A percentile compares a stretch with the other conserved stretches of the same genome.
phyloP scores from a whole-genome alignment of 1,140 invertebrate species.

The Drosophila auraria region DNA sequence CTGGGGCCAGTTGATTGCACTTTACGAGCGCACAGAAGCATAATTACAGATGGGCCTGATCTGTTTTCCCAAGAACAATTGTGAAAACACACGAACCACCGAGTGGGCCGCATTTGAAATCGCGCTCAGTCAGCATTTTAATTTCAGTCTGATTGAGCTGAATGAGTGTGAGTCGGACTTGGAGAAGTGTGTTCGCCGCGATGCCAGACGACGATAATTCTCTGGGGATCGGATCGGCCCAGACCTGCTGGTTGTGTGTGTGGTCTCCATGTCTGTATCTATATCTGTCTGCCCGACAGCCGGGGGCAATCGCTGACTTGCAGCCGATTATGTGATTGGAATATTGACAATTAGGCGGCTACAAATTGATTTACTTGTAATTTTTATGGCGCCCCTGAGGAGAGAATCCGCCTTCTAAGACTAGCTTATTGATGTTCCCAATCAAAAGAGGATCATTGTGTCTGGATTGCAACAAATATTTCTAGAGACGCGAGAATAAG shows the following conservation, averaged over 20 bases:
- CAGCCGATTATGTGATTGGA: constrained; percentile 79
- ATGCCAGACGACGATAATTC: constrained; percentile 73
- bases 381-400: constrained; percentile 63
- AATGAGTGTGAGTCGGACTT: constrained; percentile 48
- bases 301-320: constrained; percentile 54
- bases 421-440: constrained; percentile 10
- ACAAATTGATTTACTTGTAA: constrained; percentile 79
- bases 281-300: constrained; percentile 43
- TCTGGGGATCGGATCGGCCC: constrained; percentile 30
- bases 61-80: constrained; percentile 57
- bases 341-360: constrained; percentile 76
- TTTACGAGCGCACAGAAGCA: constrained; percentile 52
- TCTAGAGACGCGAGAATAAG: not conserved
- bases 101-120: constrained; percentile 42
- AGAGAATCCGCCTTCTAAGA: not conserved
- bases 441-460: constrained; percentile 22
- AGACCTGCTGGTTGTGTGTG: constrained; percentile 38
- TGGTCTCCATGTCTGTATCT: constrained; percentile 53
- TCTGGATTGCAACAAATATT: not conserved
- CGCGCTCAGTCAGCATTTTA: constrained; percentile 54
- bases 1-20: constrained; percentile 50
- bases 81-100: constrained; percentile 46
- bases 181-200: constrained; percentile 41
- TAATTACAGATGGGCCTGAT: constrained; percentile 43
- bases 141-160: constrained; percentile 64